Evolutionary conservation across 2,797 vertebrate genomes (phyloP), one percentile per base, ranked within the genome.

Genomic region (Alcedo quadribrachys): DNA sequence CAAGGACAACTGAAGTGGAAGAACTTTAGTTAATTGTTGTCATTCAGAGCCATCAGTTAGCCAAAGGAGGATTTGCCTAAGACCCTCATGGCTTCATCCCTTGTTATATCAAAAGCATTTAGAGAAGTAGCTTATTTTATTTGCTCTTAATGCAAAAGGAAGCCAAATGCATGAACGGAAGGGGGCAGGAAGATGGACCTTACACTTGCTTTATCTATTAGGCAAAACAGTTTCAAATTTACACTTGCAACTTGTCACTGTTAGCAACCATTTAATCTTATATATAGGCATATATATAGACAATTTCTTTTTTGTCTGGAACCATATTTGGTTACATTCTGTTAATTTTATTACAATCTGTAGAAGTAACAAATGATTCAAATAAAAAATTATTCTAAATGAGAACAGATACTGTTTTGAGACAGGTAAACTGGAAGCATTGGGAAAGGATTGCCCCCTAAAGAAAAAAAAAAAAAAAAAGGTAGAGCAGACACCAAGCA

Each of bases 401-500:
- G 11, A 48, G n/a, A 24, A 42, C 15, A 53, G 27, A 16, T 7
- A 54, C 1, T 51, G 32, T 25, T 75, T 33, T 33, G 19, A 33
- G 54, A 33, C 54, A n/a, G n/a, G 12, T 12, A 40, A 76, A 27
- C 19, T 17, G 27, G 19, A 65, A 46, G 30, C 7, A 6, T 1
- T 40, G 51, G 28, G 18, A 30, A 53, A 85, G 15, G 15, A 58
- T 48, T 32, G 53, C 9, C 12, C 8, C 20, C 21, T 32, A 11
- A 8, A 42, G 43, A 61, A 60, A 22, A 60, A 53, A 62, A 57
- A 10, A 24, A 37, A 0, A 1, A 28, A 10, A 43, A 25, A 42
- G 0, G 0, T 3, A 12, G 9, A 5, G n/a, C 25, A 45, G 33
- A 51, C 54, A 68, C 9, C 40, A 45, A 37, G 27, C 8, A 5